phyloP scores from a whole-genome alignment of 2,113 vertebrate species.

The Ophthalmotilapia sp. region DNA sequence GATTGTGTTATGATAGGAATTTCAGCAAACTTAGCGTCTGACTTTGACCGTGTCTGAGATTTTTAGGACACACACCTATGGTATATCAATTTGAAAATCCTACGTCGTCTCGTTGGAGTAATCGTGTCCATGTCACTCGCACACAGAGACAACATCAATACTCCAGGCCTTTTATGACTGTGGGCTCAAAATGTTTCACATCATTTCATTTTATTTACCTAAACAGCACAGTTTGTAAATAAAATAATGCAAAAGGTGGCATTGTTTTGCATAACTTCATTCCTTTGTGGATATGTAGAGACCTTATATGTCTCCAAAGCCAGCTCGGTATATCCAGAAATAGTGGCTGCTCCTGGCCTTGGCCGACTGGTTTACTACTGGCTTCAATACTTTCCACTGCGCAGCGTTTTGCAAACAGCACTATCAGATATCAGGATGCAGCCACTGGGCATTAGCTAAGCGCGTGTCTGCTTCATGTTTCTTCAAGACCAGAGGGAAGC shows the following conservation, averaged over 20 bases:
- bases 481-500: not conserved
- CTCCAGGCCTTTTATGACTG: not conserved
- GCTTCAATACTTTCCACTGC: conserved; percentile 35
- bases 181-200: not conserved
- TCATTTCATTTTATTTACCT: not conserved
- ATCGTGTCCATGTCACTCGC: not conserved
- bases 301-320: conserved; percentile 30
- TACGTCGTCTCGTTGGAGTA: not conserved
- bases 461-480: not conserved
- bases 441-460: conserved; percentile 13
- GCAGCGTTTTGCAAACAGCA: conserved; percentile 22
- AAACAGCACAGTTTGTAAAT: not conserved
- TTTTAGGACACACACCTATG: not conserved
- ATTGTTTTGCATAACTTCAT: not conserved
- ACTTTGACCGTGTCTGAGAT: not conserved
- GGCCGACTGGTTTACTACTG: not conserved
- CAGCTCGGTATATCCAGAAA: conserved; percentile 38
- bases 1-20: not conserved
- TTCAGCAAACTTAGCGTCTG: not conserved
- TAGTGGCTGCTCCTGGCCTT: conserved; percentile 29
- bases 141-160: not conserved
- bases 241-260: not conserved
- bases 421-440: conserved; percentile 45
- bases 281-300: not conserved
- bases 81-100: not conserved